Evolutionary conservation across 30 jellyfish, hydroid and myxozoan species (phyloP), one percentile per base, ranked within the genome.

Genomic region (Chrysaora quinquecirrha): DNA sequence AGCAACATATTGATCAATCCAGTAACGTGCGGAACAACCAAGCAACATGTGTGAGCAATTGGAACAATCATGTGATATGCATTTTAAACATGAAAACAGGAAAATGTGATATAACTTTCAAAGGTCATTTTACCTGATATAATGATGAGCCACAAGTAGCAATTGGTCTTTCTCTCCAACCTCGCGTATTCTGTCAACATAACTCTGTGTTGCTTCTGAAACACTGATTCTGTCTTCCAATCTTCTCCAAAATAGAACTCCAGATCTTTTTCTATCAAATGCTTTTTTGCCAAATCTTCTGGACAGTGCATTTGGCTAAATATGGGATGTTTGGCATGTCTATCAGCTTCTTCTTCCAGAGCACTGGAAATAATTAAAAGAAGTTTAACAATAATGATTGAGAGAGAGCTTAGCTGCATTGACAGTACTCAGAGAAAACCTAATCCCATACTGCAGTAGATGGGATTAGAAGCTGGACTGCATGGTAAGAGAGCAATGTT

Each of bases 81-180:
- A n/a, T n/a, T n/a, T n/a, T n/a, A n/a, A n/a, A n/a, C n/a, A n/a
- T n/a, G n/a, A n/a, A n/a, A n/a, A n/a, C n/a, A n/a, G n/a, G n/a
- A n/a, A n/a, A n/a, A n/a, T n/a, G n/a, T n/a, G n/a, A n/a, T n/a
- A n/a, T n/a, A n/a, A n/a, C n/a, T n/a, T n/a, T n/a, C n/a, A n/a
- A n/a, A n/a, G n/a, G n/a, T n/a, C n/a, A n/a, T n/a, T n/a, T 19
- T 22, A 88, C 96, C 96, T 78, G 30, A 90, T 66, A 68, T 88
- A 88, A 32, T 80, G 93, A 73, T 88, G 96, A 6, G 96, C 54
- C n/a, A 88, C 68, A 31, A 88, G 83, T 1, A 88, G 75, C 34
- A 20, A 34, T 0, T 93, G 96, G 78, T 88, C 93, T 32, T 46
- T 71, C 65, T 66, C 34, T 29, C 77, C 84, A 22, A 88, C 31